These are phyloP conservation scores for Digitonthophagus gazella DNA, from an alignment of 2,888 invertebrate species.

Conservation along the genomic window DNA sequence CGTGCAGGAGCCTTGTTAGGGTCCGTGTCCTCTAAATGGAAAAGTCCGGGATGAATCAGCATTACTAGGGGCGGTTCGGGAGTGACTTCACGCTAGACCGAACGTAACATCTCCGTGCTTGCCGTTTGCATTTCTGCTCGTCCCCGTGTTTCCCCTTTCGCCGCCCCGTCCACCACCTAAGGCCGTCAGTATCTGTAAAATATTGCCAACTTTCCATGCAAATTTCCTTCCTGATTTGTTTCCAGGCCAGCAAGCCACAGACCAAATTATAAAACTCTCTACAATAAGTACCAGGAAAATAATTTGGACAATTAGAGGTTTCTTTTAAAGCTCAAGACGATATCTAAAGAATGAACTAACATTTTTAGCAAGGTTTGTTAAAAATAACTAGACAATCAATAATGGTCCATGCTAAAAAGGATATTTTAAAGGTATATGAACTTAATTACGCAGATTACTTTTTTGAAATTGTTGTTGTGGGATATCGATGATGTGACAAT, in stretches of 20 bases:
- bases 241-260: not conserved
- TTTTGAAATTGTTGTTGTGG: no score
- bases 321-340: no score
- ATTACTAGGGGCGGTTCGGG: slow-evolving; percentile 15
- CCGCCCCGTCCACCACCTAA: slow-evolving; percentile 8
- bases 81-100: slow-evolving; percentile 13
- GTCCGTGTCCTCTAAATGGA: slow-evolving; percentile 15
- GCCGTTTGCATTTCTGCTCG: slow-evolving; percentile 19
- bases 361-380: not conserved
- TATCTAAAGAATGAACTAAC: not conserved
- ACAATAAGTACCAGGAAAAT: not conserved
- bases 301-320: no score
- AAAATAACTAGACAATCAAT: no score
- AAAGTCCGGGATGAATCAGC: slow-evolving; percentile 24
- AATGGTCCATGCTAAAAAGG: no score
- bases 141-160: slow-evolving; percentile 4
- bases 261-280: not conserved
- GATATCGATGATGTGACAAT: no score
- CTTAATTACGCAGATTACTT: no score
- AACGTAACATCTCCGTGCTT: slow-evolving; percentile 17
- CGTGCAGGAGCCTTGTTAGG: slow-evolving; percentile 10
- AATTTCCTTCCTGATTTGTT: slow-evolving; percentile 7
- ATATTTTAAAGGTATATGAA: no score
- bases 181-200: slow-evolving; percentile 21
- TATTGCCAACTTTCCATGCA: slow-evolving; percentile 26